Percentiles rank a stretch among this genome's conserved stretches.
These are phyloP conservation scores for Panzeria rudis DNA, from an alignment of 2,888 invertebrate genomes.

Conservation along the genomic window DNA sequence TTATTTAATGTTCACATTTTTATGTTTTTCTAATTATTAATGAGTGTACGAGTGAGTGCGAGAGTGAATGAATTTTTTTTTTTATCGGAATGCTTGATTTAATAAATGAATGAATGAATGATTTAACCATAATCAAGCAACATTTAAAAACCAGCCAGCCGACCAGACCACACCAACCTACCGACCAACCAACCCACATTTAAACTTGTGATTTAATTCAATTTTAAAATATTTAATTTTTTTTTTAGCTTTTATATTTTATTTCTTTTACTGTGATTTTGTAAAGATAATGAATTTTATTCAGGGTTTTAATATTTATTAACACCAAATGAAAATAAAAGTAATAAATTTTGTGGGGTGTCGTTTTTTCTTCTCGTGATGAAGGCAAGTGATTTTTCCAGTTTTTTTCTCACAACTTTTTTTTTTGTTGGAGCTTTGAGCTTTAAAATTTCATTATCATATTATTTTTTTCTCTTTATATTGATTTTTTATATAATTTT, in stretches of 20 bases:
- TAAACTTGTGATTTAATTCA: slow-evolving; percentile 37
- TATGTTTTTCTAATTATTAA: slow-evolving; percentile 51
- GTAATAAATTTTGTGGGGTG: slow-evolving; percentile 15
- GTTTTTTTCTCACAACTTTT: neutral
- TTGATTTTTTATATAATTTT: neutral
- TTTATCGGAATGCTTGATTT: slow-evolving; percentile 7
- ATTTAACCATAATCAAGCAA: slow-evolving; percentile 51
- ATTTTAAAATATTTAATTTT: slow-evolving; percentile 15
- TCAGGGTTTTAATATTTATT: slow-evolving; percentile 25
- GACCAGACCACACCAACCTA: slow-evolving; percentile 15
- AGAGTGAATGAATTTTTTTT: neutral
- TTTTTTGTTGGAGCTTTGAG: neutral
- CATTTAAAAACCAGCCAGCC: neutral
- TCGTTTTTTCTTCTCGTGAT: neutral
- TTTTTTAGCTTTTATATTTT: neutral
- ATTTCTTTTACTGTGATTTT: slow-evolving; percentile 35
- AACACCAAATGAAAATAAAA: slow-evolving; percentile 40
- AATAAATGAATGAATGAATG: slow-evolving; percentile 56
- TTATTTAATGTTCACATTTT: slow-evolving; percentile 41
- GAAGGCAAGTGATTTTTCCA: neutral
- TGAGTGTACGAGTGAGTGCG: neutral
- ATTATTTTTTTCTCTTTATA: no score
- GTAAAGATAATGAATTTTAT: slow-evolving; percentile 43
- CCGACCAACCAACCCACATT: slow-evolving; percentile 66
- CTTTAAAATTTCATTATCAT: slow-evolving; percentile 9